Conservation (phyloP, 1,140 invertebrate species). For the Pentalonia nigronervosa region DNA sequence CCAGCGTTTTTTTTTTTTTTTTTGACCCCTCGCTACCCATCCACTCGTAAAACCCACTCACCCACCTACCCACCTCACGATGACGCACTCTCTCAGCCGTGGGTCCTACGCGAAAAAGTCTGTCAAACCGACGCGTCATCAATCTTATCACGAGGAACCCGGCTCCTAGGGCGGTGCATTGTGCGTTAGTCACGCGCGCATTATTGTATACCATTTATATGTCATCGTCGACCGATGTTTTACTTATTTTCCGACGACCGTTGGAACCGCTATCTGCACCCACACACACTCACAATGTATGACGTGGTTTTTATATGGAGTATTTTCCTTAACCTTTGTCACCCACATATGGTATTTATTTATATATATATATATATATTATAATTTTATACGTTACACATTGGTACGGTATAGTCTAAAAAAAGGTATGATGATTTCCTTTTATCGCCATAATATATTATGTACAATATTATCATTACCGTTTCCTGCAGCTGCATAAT, state of each 20-base stretch:
- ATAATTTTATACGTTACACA: not conserved
- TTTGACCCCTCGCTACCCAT: not conserved
- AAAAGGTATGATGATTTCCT: not conserved
- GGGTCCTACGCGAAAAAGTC: not conserved
- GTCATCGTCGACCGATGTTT: not conserved
- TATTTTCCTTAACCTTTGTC: not conserved
- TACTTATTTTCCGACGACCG: not conserved
- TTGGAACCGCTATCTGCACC: not conserved
- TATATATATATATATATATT: not conserved
- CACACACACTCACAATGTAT: not conserved
- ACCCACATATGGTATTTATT: not conserved
- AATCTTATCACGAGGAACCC: not conserved
- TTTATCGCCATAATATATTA: no score
- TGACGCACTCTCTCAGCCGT: no score
- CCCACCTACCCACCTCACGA: not conserved
- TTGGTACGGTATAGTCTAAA: not conserved
- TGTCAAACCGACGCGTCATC: constrained; percentile 39
- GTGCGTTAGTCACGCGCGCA: not conserved
- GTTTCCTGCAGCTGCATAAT: not conserved
- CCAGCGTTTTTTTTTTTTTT: not conserved
- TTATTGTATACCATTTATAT: constrained; percentile 13
- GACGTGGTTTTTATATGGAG: not conserved
- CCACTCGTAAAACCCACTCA: not conserved
- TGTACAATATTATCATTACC: not conserved
- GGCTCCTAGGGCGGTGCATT: not conserved